Evolutionary conservation across 2,113 vertebrate species (phyloP).

Genomic region (Callipepla squamata): DNA sequence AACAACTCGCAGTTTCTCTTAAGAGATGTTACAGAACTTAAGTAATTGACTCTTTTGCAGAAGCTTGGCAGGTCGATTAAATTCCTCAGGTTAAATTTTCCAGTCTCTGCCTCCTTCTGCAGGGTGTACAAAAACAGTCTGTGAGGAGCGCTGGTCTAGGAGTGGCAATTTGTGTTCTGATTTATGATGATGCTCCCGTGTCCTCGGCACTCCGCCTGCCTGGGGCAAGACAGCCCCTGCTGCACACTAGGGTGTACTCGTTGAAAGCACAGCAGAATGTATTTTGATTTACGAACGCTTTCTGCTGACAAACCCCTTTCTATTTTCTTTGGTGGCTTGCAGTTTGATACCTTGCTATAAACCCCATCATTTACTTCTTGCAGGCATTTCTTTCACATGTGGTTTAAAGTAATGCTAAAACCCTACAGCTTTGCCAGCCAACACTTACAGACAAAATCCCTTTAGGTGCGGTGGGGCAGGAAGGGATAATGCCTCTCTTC

Average conservation of each 20-base stretch:
- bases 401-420: background rate
- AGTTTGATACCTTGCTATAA: background rate
- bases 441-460: background rate
- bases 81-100: background rate
- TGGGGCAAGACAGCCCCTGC: background rate
- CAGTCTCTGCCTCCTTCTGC: background rate
- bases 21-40: background rate
- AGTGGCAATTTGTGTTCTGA: background rate
- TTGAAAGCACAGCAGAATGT: background rate
- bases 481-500: background rate
- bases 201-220: background rate
- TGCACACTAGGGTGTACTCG: accelerated
- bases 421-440: background rate
- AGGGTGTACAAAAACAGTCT: background rate
- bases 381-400: background rate
- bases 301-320: background rate
- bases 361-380: background rate
- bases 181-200: background rate
- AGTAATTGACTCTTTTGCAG: background rate
- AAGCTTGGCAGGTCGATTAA: background rate
- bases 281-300: background rate
- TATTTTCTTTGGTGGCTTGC: background rate
- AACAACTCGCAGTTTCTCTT: background rate
- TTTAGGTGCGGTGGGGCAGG: background rate
- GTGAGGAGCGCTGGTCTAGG: background rate